Evolutionary conservation across 2,797 vertebrate genomes (phyloP), one percentile per base, ranked within the genome.

Genomic region (Ctenopoma multispine): DNA sequence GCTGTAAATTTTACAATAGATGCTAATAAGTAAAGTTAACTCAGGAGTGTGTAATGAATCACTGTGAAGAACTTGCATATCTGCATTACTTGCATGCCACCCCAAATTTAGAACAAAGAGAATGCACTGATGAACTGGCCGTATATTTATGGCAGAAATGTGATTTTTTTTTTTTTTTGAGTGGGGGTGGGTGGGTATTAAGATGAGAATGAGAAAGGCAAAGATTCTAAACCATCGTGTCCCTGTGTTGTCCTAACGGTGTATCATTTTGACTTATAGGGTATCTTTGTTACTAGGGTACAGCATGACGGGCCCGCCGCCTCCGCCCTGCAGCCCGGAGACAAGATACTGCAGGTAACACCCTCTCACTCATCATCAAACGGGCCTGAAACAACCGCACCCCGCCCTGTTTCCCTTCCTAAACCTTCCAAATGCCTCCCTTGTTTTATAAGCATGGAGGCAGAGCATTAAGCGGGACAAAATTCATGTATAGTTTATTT

Each of bases 221-320:
- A 94, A 95, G 94, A 94, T 95, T 95, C 93, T 95, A 95, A 94
- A 94, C 91, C 93, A 94, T 94, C 91, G 90, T 94, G 91, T 94
- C 93, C 92, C 90, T 95, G 94, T 95, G 95, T 94, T 94, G 92
- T 97, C 96, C 98, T 99, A 99, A 99, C 97, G 87, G 95, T 96
- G 92, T 98, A 96, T 98, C 97, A 97, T 99, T 99, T 97, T 99
- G 97, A 99, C 97, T 96, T 98, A 98, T 99, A 99, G 98, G 98
- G 98, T 97, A 99, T 99, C 97, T 99, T 99, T 98, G 97, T 99
- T 97, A 99, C 98, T 99, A 99, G 98, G 97, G 98, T 99, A 97
- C 98, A 99, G 96, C 97, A 97, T 98, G 98, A 99, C 65, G 98
- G 98, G 86, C 96, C 98, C 40, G 97, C 98, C 47, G 92, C 94